Base-by-base conservation (phyloP, 2,113 vertebrate genomes). In the Beaufortia kweichowensis region DNA sequence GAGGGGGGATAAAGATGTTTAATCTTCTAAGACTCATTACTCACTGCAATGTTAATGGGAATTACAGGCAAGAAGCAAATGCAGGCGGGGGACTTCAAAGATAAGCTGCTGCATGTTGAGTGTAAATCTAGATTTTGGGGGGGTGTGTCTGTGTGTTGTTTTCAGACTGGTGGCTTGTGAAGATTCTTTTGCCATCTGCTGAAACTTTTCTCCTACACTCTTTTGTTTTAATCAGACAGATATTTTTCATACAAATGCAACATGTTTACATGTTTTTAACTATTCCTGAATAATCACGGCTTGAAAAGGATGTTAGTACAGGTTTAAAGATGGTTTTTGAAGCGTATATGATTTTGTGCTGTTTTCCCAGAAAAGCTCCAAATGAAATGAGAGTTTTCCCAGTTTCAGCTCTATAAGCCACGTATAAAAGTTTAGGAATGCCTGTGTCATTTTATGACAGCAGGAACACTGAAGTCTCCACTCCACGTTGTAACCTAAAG, bases 21-120 rank as follows among this genome's bases (percentile, higher is more conserved):
- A 80, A 81, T 84, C 84, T 79, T 75, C 67, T 79, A 59, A 82
- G 53, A 77, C 80, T 82, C 57, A 67, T 78, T 77, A 80, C 79
- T 85, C 67, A 73, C 70, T 21, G 65, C 60, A 39, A 43, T 76
- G 76, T 56, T 82, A 79, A 82, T 75, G 70, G 68, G 50, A 77
- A 74, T 78, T 46, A 78, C 61, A 67, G 71, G 39, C 50, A 50
- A 66, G 57, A 73, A 62, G 26, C 39, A 7, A 60, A 63, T 31
- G 61, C 48, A 63, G 41, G 29, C 28, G 4, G 8, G 43, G 69
- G 57, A 76, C 57, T 68, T 74, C 41, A 72, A 62, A 61, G 77
- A 69, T 29, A 67, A 67, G 69, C 29, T 11, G 61, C 33, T 21
- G 66, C 28, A 17, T 62, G 61, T 60, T 29, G 31, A 75, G 53